Evolutionary conservation across 2,113 vertebrate species (phyloP).

Genomic region (Oophaga pumilio): DNA sequence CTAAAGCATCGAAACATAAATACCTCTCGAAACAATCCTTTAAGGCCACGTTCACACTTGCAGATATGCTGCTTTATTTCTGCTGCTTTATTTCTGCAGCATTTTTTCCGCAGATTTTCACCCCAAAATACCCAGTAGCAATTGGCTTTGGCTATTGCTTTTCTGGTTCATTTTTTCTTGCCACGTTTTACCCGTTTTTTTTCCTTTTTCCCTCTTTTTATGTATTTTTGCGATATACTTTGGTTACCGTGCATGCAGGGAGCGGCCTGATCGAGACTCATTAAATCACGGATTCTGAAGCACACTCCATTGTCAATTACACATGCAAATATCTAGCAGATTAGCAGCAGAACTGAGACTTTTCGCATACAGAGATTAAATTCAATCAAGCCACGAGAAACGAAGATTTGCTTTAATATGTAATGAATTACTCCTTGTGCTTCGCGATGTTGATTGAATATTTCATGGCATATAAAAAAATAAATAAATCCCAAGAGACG

Average conservation of each 20-base stretch:
- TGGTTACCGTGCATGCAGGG: background rate
- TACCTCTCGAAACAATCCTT: too few species aligned
- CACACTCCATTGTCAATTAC: conserved; percentile 44
- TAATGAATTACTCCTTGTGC: conserved; percentile 7
- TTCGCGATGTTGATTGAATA: conserved; percentile 44
- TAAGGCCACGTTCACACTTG: too few species aligned
- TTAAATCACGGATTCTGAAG: conserved; percentile 44
- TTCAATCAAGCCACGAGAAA: conserved; percentile 52
- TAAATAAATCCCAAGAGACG: conserved; percentile 10
- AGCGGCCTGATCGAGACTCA: background rate
- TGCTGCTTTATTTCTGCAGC: too few species aligned
- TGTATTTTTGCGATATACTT: too few species aligned
- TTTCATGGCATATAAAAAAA: conserved; percentile 20
- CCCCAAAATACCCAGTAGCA: too few species aligned
- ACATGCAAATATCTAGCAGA: conserved; percentile 50
- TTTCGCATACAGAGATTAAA: conserved; percentile 46
- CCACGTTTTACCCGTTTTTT: too few species aligned
- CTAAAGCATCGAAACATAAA: too few species aligned
- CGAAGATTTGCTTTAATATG: conserved; percentile 39
- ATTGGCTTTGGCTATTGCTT: too few species aligned
- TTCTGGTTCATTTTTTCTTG: too few species aligned
- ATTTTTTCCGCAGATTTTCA: too few species aligned
- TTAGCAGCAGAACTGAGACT: conserved; percentile 26
- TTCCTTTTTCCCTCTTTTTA: background rate
- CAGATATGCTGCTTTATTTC: too few species aligned